Evolutionary conservation across 2,797 vertebrate genomes (phyloP).

Genomic region (Thalassophryne amazonica): DNA sequence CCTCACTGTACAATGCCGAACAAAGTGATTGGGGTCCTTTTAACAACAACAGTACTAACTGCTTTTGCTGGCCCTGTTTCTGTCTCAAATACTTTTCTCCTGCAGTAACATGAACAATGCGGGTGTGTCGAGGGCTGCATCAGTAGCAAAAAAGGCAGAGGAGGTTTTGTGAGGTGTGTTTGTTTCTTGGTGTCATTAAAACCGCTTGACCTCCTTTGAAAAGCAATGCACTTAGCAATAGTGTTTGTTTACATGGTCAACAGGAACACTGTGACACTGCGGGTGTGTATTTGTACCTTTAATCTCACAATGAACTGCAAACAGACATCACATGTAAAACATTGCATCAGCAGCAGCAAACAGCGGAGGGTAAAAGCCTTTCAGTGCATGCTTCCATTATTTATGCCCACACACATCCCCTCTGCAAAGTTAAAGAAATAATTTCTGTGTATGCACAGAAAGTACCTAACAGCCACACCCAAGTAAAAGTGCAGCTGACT

Average conservation of each 20-base stretch:
- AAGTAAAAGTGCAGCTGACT: no score
- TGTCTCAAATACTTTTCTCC: constrained; percentile 58
- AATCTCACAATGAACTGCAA: not conserved
- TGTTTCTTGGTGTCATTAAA: constrained; percentile 45
- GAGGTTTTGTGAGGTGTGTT: constrained; percentile 19
- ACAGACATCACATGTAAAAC: not conserved
- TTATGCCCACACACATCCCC: no score
- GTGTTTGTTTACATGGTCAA: constrained; percentile 22
- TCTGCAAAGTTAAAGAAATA: no score
- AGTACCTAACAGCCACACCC: no score
- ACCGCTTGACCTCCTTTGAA: constrained; percentile 22
- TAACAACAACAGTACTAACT: constrained; percentile 50
- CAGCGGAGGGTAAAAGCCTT: not conserved
- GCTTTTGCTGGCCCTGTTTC: constrained; percentile 47
- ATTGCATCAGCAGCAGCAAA: not conserved
- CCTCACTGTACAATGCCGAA: constrained; percentile 40
- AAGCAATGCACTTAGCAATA: not conserved
- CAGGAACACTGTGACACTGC: constrained; percentile 12
- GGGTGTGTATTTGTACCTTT: constrained; percentile 9
- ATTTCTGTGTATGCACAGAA: no score
- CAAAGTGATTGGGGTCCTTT: constrained; percentile 30
- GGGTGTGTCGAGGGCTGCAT: constrained; percentile 28
- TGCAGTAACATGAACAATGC: constrained; percentile 44
- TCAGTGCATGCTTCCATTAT: no score
- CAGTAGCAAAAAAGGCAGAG: constrained; percentile 18